phyloP scores from a whole-genome alignment of 2,797 vertebrate genomes.

The Cyprinodon diabolis region DNA sequence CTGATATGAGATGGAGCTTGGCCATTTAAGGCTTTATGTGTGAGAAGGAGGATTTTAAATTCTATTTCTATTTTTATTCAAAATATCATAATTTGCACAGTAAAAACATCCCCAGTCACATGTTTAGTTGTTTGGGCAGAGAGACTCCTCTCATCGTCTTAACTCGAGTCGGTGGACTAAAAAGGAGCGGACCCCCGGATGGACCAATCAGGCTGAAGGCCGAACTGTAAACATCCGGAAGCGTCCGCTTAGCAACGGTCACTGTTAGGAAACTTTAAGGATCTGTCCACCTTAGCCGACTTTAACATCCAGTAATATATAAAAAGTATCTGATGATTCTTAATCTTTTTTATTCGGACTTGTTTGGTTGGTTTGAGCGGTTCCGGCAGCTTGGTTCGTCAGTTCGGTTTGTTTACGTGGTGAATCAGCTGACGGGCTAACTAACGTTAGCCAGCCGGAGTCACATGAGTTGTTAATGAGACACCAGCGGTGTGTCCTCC shows the following conservation, averaged over 20 bases:
- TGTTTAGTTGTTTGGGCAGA: neutral
- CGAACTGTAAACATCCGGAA: constrained; percentile 44
- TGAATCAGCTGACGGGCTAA: constrained; percentile 66
- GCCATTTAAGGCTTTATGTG: too few relatives aligned
- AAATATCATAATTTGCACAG: too few relatives aligned
- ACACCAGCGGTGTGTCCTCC: neutral
- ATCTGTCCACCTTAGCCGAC: neutral
- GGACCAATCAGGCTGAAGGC: constrained; percentile 48
- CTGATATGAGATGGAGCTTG: too few relatives aligned
- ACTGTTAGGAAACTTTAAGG: constrained; percentile 58
- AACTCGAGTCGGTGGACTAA: neutral
- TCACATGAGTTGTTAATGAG: constrained; percentile 51
- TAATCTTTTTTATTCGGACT: neutral
- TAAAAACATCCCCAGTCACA: too few relatives aligned
- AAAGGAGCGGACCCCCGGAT: neutral
- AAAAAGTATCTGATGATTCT: neutral
- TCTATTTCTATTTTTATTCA: too few relatives aligned
- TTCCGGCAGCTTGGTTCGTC: neutral
- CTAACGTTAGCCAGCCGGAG: constrained; percentile 52
- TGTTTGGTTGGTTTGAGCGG: neutral
- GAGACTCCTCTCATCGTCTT: neutral
- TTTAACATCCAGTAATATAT: neutral
- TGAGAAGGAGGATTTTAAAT: too few relatives aligned
- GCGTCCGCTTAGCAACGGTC: neutral
- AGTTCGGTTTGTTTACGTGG: constrained; percentile 71